Base-by-base conservation (phyloP, 2,797 vertebrate species). In the Oreochromis mossambicus region DNA sequence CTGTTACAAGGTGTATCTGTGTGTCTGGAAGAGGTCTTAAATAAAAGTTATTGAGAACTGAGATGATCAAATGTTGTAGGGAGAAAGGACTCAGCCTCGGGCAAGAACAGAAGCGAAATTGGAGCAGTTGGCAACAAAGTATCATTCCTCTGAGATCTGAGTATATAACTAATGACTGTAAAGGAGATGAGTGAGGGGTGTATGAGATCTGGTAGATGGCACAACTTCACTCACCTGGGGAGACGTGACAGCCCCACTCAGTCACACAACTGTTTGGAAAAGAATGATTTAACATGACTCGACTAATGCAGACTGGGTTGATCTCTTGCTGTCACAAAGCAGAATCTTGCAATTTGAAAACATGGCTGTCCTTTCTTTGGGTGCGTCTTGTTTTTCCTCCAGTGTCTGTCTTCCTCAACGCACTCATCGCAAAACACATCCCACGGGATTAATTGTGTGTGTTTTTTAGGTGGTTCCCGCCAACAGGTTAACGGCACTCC, bases 391-490 rank as follows among this genome's bases (percentile, higher is more conserved):
- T 3, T 43, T 32, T 43, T 43, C 51, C 21, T 58, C 38, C 11
- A 52, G 0, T 41, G 68, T 43, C 46, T 13, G 32, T 10, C 21
- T 7, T 13, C n/a, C 36, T 55, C 43, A 15, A 29, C 15, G 21
- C 43, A 2, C 24, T 50, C 43, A 9, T 8, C 38, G 7, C 5
- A 8, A 77, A 77, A 38, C 17, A 1, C 7, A 0, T 41, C 55
- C 43, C 32, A 3, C n/a, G 24, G 4, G 15, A 79, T 8, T 91
- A 52, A 86, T n/a, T 2, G 1, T 70, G n/a, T 92, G 79, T 91
- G 84, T 90, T 80, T 90, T 91, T 10, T 56, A 96, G 96, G 94
- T 68, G 93, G 86, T 9, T 90, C 89, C 48, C 83, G 75, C 24
- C 92, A 88, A 19, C 94, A 91, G 52, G 84, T 86, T 70, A 92